A percentile compares a stretch with the other conserved stretches of the same genome.
phyloP scores from a whole-genome alignment of 2,888 invertebrate genomes.

The Volucella bombylans region DNA sequence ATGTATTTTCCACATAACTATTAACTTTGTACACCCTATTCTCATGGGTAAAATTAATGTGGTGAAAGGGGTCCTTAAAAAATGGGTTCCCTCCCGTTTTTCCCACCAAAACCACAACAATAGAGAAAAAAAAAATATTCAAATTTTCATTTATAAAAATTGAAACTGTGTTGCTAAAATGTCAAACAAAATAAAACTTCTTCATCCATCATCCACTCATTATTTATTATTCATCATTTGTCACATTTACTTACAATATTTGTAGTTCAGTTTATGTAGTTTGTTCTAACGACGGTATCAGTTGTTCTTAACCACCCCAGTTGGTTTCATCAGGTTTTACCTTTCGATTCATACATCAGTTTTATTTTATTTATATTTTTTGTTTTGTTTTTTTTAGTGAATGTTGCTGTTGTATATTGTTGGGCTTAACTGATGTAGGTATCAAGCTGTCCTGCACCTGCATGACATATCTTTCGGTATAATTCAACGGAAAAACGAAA shows the following conservation, averaged over 20 bases:
- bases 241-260: slow-evolving; percentile 40
- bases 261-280: slow-evolving; percentile 28
- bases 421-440: slow-evolving; percentile 5
- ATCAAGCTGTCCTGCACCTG: too few relatives aligned
- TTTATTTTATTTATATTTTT: slow-evolving; percentile 2
- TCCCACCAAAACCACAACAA: slow-evolving; percentile 42
- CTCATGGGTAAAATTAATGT: slow-evolving; percentile 57
- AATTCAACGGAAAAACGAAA: too few relatives aligned
- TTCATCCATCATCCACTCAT: slow-evolving; percentile 28
- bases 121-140: slow-evolving; percentile 49
- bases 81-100: slow-evolving; percentile 27
- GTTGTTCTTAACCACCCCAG: slow-evolving; percentile 14
- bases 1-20: slow-evolving; percentile 47
- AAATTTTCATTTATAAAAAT: slow-evolving; percentile 44
- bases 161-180: slow-evolving; percentile 66
- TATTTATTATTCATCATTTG: slow-evolving; percentile 29
- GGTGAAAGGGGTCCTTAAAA: slow-evolving; percentile 58
- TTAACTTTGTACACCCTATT: slow-evolving; percentile 50
- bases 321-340: slow-evolving; percentile 6
- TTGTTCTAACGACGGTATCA: slow-evolving; percentile 28
- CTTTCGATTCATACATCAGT: neutral
- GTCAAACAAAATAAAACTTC: slow-evolving; percentile 41
- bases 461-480: too few relatives aligned
- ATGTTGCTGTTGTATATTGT: too few relatives aligned
- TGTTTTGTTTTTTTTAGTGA: neutral